Conservation (phyloP, 2,113 vertebrate species). For the Piaya cayana region DNA sequence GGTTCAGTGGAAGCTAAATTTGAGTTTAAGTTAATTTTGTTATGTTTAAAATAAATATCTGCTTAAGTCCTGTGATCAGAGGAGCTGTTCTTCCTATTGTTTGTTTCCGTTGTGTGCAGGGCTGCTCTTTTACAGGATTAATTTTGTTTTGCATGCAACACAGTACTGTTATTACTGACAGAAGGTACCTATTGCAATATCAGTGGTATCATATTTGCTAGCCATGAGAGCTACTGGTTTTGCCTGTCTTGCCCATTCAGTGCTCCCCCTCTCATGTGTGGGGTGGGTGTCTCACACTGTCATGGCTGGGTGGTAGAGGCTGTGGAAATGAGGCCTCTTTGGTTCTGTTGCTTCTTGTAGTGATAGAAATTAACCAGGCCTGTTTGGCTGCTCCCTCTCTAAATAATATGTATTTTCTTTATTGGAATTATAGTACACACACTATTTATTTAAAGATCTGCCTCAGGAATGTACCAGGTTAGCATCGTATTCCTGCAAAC, state of each 20-base stretch:
- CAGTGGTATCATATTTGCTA: fast-evolving
- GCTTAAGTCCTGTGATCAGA: background rate
- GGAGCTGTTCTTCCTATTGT: background rate
- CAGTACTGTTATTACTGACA: background rate
- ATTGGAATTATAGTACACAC: background rate
- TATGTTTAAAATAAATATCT: background rate
- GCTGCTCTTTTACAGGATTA: background rate
- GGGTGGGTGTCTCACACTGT: background rate
- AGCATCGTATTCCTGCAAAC: background rate
- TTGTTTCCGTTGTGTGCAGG: fast-evolving
- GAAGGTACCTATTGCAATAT: background rate
- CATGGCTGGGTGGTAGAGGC: background rate
- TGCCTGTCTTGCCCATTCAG: background rate
- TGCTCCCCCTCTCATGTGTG: background rate
- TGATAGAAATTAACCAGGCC: background rate
- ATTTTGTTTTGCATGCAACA: background rate
- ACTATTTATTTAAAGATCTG: background rate
- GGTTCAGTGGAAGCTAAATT: background rate
- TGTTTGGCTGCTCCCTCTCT: background rate
- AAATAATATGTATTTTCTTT: background rate
- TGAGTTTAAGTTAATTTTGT: background rate
- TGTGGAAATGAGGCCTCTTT: background rate
- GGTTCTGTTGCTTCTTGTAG: background rate
- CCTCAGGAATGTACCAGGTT: background rate
- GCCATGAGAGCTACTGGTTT: background rate